Conservation (phyloP, 2,888 invertebrate species). For the Leistus spinibarbis region DNA sequence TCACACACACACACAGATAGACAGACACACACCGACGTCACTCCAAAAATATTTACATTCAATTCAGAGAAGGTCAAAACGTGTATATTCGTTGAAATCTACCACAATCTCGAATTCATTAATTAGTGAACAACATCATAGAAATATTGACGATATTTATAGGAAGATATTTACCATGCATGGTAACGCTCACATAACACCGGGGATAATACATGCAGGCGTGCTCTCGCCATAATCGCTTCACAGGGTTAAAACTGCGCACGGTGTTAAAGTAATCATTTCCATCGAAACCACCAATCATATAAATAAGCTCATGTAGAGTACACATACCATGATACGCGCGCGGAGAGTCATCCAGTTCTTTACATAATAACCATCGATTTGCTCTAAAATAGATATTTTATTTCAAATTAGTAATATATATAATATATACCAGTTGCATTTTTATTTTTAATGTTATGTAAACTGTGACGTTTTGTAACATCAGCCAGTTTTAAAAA, state of each 20-base stretch:
- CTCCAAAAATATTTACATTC: too few species aligned
- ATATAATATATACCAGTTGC: not conserved
- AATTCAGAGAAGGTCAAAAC: too few species aligned
- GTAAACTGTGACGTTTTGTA: too few species aligned
- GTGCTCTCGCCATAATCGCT: slow-evolving; percentile 75
- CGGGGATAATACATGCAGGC: slow-evolving; percentile 82
- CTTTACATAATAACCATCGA: slow-evolving; percentile 74
- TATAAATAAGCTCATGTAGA: slow-evolving; percentile 72
- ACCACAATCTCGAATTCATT: too few species aligned
- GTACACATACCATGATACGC: slow-evolving; percentile 82
- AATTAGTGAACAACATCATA: too few species aligned
- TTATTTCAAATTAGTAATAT: not conserved
- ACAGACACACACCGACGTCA: too few species aligned
- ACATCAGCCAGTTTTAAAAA: slow-evolving; percentile 31
- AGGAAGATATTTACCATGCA: slow-evolving; percentile 59
- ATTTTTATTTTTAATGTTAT: not conserved
- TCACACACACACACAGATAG: too few species aligned
- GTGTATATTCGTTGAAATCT: too few species aligned
- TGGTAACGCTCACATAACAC: slow-evolving; percentile 79
- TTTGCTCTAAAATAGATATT: slow-evolving; percentile 63
- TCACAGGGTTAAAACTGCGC: slow-evolving; percentile 79
- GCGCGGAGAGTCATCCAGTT: slow-evolving; percentile 71
- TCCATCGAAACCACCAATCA: slow-evolving; percentile 85
- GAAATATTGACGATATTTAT: too few species aligned
- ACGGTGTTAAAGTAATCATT: slow-evolving; percentile 78